Evolutionary conservation across 2,113 vertebrate genomes (phyloP).

Genomic region (Colaptes auratus): DNA sequence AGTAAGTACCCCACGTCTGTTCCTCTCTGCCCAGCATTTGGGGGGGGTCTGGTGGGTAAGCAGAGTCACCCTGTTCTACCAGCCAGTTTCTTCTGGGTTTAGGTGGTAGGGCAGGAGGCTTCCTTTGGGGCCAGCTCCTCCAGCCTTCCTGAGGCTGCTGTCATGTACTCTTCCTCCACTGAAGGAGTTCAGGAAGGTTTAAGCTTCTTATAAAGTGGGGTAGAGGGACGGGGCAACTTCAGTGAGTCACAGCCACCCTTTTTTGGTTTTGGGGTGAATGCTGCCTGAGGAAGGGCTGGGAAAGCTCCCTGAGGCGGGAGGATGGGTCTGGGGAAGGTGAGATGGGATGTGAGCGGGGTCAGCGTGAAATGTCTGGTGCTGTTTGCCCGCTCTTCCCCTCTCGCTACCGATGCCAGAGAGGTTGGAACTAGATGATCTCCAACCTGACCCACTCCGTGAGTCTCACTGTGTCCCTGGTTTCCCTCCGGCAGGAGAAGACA

Average conservation of each 20-base stretch:
- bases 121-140: neutral
- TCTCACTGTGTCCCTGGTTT: neutral
- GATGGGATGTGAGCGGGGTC: neutral
- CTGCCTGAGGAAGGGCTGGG: neutral
- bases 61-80: neutral
- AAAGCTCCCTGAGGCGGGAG: neutral
- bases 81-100: neutral
- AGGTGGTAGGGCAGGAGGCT: neutral
- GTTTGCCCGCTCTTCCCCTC: neutral
- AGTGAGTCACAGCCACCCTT: neutral
- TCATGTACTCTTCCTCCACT: neutral
- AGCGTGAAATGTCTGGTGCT: neutral
- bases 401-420: no score
- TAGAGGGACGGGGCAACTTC: neutral
- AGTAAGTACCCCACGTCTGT: slow-evolving; percentile 73
- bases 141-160: neutral
- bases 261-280: neutral
- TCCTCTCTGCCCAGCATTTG: accelerated
- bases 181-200: neutral
- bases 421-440: no score
- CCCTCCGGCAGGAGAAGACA: slow-evolving; percentile 88
- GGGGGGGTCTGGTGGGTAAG: neutral
- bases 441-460: no score
- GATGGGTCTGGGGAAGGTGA: neutral
- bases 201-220: neutral